Evolutionary conservation across 2,888 invertebrate species (phyloP), one percentile per base, ranked within the genome.

Genomic region (Aporophyla nigra): DNA sequence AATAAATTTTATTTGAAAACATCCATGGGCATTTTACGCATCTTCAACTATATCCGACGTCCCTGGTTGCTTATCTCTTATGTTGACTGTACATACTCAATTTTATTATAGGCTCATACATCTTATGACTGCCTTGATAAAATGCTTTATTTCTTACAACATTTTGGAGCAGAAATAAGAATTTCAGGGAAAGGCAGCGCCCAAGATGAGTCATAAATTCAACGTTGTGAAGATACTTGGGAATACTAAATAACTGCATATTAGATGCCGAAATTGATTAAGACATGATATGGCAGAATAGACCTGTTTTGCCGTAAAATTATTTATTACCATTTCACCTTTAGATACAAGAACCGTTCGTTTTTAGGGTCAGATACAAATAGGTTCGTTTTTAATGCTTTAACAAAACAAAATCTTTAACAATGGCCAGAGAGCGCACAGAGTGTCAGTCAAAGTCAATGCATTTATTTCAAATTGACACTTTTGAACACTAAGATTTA

Each of bases 51-150:
- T 33, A 33, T 33, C 33, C 3, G 33, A 33, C 33, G 3, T 2
- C 3, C 33, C 2, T 33, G 33, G 33, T 33, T 33, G 3, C 33
- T 33, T 33, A 33, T 33, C 33, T 33, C 33, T 33, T 33, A 2
- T 33, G 33, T 33, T 33, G 33, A 33, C 33, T 33, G 33, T 33
- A 19, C 49, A 59, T 65, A 80, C 71, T 68, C 65, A 83, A 80
- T 80, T 86, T 85, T 78, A 76, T 59, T 83, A 78, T 73, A 74
- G 71, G 53, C 70, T 71, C 73, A 74, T 83, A 76, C 62, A 74
- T 83, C 70, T 78, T 69, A 76, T 69, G 80, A 66, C 61, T 66
- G 59, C 46, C 71, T 76, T 86, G 71, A 86, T 83, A 72, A 86
- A 85, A 74, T 84, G 71, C 73, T 84, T 67, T 82, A 79, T 82